phyloP scores from a whole-genome alignment of 2,888 invertebrate genomes.

The Aphidius colemani region DNA sequence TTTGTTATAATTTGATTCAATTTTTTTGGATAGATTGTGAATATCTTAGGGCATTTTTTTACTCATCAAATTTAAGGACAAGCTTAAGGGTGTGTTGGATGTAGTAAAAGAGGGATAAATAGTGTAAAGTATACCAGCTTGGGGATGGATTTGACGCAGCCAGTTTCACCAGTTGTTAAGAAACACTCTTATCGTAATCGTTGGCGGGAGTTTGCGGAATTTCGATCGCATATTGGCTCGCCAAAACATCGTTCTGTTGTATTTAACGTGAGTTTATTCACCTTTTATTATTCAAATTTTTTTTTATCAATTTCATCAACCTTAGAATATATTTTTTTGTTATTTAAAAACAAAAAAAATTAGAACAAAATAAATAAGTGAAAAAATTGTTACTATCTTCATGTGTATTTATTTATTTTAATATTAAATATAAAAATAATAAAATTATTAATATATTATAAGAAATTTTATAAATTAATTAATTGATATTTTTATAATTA shows the following conservation, averaged over 20 bases:
- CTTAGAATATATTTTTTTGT: background rate
- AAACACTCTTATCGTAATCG: conserved; percentile 46
- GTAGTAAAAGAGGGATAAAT: conserved; percentile 21
- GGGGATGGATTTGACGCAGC: conserved; percentile 31
- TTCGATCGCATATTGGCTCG: conserved; percentile 27
- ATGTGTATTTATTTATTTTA: no score
- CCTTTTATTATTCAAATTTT: conserved; percentile 6
- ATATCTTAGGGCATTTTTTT: no score
- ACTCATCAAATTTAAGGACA: no score
- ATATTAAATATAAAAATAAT: no score
- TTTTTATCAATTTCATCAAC: background rate
- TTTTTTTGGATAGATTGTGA: no score
- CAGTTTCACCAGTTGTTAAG: conserved; percentile 35
- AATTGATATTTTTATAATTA: background rate
- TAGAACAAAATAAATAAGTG: no score
- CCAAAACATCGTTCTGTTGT: conserved; percentile 28
- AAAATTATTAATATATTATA: no score
- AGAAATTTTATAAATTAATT: no score
- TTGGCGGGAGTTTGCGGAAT: conserved; percentile 47
- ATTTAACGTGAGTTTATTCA: conserved; percentile 33
- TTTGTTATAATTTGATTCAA: no score
- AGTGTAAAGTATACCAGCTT: conserved; percentile 27
- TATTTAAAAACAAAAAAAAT: no score
- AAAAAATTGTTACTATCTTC: no score
- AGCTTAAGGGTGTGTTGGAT: no score